These are phyloP conservation scores for Malurus splendens DNA, from an alignment of 2,797 vertebrate genomes.

Conservation along the genomic window DNA sequence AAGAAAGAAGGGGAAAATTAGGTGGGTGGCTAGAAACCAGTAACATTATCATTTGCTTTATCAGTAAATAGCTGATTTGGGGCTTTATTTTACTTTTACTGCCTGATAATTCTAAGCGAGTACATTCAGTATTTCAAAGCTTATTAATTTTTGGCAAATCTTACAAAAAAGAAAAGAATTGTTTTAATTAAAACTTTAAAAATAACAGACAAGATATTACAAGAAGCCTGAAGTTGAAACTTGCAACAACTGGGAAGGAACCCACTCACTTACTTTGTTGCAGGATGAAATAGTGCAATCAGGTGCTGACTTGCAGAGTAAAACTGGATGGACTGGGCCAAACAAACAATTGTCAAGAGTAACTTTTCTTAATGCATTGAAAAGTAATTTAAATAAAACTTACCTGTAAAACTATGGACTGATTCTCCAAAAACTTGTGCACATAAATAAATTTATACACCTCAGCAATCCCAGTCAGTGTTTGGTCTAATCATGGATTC, in stretches of 20 bases:
- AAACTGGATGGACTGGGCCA: neutral
- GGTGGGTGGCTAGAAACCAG: conserved; percentile 9
- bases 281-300: neutral
- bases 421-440: neutral
- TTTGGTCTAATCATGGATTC: neutral
- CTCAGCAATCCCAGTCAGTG: neutral
- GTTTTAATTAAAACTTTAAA: neutral
- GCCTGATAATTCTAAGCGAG: neutral
- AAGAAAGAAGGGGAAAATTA: neutral
- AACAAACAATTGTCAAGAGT: neutral
- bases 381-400: neutral
- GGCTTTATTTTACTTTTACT: neutral
- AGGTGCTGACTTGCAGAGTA: neutral
- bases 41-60: neutral
- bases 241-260: neutral
- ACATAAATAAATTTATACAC: neutral
- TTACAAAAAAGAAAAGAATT: neutral
- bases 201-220: neutral
- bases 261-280: neutral
- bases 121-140: neutral
- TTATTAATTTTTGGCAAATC: neutral
- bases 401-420: neutral
- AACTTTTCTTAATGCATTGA: neutral
- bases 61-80: neutral
- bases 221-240: neutral